Base-by-base conservation (phyloP, 1,140 invertebrate species). In the Acromyrmex echinatior region DNA sequence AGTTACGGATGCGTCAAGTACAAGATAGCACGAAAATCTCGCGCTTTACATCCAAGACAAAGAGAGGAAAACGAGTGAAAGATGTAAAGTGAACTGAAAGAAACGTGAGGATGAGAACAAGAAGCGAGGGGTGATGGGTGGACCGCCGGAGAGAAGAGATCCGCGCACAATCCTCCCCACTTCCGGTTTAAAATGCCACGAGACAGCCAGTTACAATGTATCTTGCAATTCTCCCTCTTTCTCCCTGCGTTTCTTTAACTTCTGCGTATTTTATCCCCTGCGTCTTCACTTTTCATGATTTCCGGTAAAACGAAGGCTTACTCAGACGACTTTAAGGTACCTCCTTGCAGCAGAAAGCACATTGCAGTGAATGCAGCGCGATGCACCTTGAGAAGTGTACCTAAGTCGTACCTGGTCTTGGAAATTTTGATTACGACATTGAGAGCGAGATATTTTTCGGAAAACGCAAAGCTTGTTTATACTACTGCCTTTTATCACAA, bases 171-270 rank as follows among this genome's bases (percentile, higher is more conserved):
- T 35, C 39, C 28, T 76, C 28, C 73, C 71, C 14, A n/a, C 66
- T 10, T 49, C 63, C 53, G 85, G 66, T 80, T 80, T 86, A 86
- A 89, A 87, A 78, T 70, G 76, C 81, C 88, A 56, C 58, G 39
- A 71, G 65, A 74, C 76, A 39, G 49, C 53, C 49, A 63, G 74
- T 86, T 86, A 60, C 49, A 35, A 86, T 77, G 84, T 71, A 68
- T 74, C 62, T 45, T n/a, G 62, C 45, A 63, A 88, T 65, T 88
- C 73, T 62, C 7, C 68, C 66, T 49, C 25, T 35, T 18, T 21
- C 18, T 14, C 28, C 35, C 51, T n/a, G 1, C 53, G 16, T 12
- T 4, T 73, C 10, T 45, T 45, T 45, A 3, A 45, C 3, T 31
- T 12, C 18, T 6, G 16, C 25, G 58, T 63, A 35, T 80, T 39